Base-by-base conservation (phyloP, 1,140 invertebrate species). In the Pachyrhynchus sulphureomaculatus region DNA sequence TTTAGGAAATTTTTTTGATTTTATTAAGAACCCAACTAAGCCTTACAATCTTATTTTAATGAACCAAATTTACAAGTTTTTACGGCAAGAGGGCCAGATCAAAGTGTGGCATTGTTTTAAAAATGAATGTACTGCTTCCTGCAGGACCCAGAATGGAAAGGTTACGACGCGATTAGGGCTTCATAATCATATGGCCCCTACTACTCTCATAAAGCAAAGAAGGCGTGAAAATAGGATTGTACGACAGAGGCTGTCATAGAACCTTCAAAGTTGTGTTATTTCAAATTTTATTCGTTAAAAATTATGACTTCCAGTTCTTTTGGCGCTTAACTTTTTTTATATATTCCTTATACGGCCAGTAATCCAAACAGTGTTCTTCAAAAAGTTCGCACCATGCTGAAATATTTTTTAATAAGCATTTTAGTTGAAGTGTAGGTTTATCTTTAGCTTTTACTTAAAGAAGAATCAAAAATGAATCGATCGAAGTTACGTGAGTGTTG, bases 61-160 rank as follows among this genome's bases (percentile, higher is more conserved):
- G 41, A 57, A 69, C 4, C 69, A 71, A 17, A 64, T 71, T 13
- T 71, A 71, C 36, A 45, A 59, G 47, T 65, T 64, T 59, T 26
- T 54, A 6, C 45, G 66, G 57, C 32, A 44, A 1, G 45, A 60
- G 2, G 56, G 60, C 15, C 24, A 44, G 8, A 59, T 44, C 12
- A 70, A 64, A 29, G 24, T 64, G 2, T 71, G 69, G 69, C 33
- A 41, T 9, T 71, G 69, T 53, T 69, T 58, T 26, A 63, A 62
- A 18, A 32, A 34, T 13, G 49, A 62, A 6, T 71, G 69, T 24
- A 9, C 48, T 4, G 69, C 69, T 2, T 66, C 63, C 8, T 71
- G 68, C 37, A 60, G 66, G 23, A 68, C 68, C 3, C 34, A 45
- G 8, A 33, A 59, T 10, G 69, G 69, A 9, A 66, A 62, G 39